Percentiles rank a stretch among this genome's conserved stretches.
Evolutionary conservation across 2,888 invertebrate genomes (phyloP).

Genomic region (Anodontia alba): DNA sequence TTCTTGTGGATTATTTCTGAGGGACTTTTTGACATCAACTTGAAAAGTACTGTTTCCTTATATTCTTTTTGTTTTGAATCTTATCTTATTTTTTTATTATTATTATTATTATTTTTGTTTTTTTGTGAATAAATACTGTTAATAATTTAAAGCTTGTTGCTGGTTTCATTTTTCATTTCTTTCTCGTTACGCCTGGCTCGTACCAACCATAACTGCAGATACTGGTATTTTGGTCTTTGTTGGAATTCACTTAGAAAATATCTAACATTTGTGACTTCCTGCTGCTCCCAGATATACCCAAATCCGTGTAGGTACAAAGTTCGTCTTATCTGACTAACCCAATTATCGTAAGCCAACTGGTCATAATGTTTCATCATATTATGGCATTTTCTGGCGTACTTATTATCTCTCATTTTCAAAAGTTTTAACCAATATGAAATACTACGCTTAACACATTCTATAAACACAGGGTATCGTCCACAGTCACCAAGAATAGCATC

Average conservation of each 20-base stretch:
- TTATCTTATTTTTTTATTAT: too few relatives aligned
- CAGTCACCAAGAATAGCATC: conserved; percentile 12
- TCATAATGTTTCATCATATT: neutral
- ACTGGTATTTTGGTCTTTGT: neutral
- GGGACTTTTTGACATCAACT: too few relatives aligned
- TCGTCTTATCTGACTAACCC: neutral
- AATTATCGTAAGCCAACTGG: neutral
- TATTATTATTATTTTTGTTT: too few relatives aligned
- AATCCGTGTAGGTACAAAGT: neutral
- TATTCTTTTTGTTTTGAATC: too few relatives aligned
- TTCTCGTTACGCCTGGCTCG: too few relatives aligned
- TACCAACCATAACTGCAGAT: neutral
- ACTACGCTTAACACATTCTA: neutral
- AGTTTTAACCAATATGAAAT: conserved; percentile 20
- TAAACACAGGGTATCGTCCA: conserved; percentile 7
- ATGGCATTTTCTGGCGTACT: neutral
- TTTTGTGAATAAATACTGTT: too few relatives aligned
- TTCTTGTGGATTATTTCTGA: too few relatives aligned
- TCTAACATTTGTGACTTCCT: neutral
- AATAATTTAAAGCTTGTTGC: too few relatives aligned
- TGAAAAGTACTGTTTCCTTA: too few relatives aligned
- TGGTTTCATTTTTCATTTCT: too few relatives aligned
- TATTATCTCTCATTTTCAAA: neutral
- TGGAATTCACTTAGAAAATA: neutral
- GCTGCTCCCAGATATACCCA: neutral